These are phyloP conservation scores for Zeus faber DNA, from an alignment of 2,113 vertebrate genomes.

Conservation along the genomic window DNA sequence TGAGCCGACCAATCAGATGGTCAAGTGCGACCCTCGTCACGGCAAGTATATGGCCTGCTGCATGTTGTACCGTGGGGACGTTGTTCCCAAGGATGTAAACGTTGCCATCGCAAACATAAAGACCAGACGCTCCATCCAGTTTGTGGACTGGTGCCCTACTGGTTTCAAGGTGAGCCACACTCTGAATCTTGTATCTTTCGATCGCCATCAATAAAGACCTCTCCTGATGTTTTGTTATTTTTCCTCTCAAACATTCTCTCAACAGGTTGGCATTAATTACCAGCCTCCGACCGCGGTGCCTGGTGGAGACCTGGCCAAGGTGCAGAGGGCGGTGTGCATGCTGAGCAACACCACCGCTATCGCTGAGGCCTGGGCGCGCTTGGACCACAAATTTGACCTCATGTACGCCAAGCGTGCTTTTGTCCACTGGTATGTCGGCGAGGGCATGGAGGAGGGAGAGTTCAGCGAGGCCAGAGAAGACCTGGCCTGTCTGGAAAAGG, in stretches of 20 bases:
- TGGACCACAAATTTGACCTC: conserved; percentile 89
- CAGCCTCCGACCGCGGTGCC: conserved; percentile 83
- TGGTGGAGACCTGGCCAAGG: conserved; percentile 82
- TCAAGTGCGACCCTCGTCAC: conserved; percentile 83
- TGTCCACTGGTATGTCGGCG: conserved; percentile 89
- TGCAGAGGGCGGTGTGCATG: conserved; percentile 85
- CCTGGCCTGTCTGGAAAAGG: conserved; percentile 84
- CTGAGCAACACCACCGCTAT: conserved; percentile 87
- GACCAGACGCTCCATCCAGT: conserved; percentile 83
- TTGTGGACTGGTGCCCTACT: conserved; percentile 87
- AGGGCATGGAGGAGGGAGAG: conserved; percentile 90
- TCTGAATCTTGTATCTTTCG: too few relatives aligned
- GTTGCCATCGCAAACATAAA: conserved; percentile 83
- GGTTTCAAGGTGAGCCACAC: conserved; percentile 83
- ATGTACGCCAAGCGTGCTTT: conserved; percentile 88
- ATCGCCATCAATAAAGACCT: too few relatives aligned
- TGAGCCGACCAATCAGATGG: conserved; percentile 85
- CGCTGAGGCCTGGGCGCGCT: conserved; percentile 83
- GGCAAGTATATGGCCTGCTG: conserved; percentile 90
- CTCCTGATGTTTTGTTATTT: too few relatives aligned
- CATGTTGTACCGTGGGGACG: conserved; percentile 82
- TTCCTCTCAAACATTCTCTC: conserved; percentile 7
- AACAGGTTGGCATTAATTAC: conserved; percentile 87
- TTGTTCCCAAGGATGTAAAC: conserved; percentile 85
- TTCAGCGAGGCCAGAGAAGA: conserved; percentile 86